Conservation (phyloP, 2,888 invertebrate genomes). For the Stomorhina lunata region DNA sequence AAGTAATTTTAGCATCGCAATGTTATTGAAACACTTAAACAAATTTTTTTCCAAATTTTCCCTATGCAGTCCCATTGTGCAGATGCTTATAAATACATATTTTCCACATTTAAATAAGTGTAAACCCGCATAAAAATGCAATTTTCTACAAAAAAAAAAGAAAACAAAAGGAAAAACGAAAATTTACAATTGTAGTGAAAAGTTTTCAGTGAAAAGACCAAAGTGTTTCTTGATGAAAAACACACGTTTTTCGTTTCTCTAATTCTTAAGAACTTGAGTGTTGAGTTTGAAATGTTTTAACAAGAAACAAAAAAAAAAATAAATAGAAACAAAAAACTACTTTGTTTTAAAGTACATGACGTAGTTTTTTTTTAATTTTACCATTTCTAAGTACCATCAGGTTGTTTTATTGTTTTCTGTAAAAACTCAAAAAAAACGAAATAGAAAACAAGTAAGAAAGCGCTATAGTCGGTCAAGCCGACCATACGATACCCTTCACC, state of each 20-base stretch:
- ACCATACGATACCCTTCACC: too few species aligned
- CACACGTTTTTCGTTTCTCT: conserved; percentile 16
- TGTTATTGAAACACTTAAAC: too few species aligned
- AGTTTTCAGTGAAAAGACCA: conserved; percentile 29
- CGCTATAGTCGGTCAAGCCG: too few species aligned
- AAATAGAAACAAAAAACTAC: too few species aligned
- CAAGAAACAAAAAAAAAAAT: not conserved
- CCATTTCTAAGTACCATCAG: conserved; percentile 44
- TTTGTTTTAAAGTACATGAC: conserved; percentile 39
- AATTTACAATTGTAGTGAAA: too few species aligned
- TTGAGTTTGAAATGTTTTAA: conserved; percentile 36
- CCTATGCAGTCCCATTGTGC: too few species aligned
- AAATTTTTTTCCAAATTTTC: too few species aligned
- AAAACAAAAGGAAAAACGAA: not conserved
- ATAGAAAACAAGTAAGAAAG: not conserved
- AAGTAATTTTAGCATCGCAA: too few species aligned
- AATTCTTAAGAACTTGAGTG: conserved; percentile 31
- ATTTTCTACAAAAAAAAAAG: not conserved
- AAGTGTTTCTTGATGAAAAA: conserved; percentile 42
- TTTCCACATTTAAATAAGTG: too few species aligned
- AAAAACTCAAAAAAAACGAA: not conserved
- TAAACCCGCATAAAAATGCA: conserved; percentile 34
- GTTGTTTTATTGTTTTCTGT: conserved; percentile 19
- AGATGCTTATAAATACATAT: too few species aligned
- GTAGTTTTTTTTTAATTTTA: conserved; percentile 13